These are phyloP conservation scores for Calyptommatus sinebrachiatus DNA, from an alignment of 2,113 vertebrate genomes.

Conservation along the genomic window DNA sequence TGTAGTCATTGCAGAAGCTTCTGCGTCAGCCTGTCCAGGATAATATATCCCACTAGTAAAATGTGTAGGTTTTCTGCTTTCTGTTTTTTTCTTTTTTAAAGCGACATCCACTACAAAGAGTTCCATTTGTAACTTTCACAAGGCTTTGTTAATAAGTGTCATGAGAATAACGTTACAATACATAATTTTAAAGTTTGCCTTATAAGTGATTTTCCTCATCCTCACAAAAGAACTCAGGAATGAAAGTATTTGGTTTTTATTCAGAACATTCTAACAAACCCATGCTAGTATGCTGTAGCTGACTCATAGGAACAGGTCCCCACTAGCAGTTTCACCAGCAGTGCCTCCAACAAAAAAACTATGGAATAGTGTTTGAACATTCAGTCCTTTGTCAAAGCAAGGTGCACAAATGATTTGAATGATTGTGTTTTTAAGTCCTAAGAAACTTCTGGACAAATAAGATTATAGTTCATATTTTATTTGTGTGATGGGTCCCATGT, in stretches of 20 bases:
- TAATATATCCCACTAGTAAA: background rate
- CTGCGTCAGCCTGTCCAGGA: background rate
- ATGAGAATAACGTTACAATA: background rate
- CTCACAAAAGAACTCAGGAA: background rate
- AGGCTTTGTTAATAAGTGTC: background rate
- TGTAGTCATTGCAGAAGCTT: background rate
- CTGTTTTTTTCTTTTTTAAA: background rate
- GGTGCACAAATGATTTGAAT: background rate
- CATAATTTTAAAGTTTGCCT: background rate
- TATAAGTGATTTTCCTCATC: background rate
- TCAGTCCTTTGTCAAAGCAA: background rate
- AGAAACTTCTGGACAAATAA: background rate
- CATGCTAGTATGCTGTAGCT: background rate
- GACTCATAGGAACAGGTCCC: background rate
- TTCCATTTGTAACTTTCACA: background rate
- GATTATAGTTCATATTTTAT: background rate
- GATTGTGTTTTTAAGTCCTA: background rate
- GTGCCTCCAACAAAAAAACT: background rate
- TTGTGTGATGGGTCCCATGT: background rate
- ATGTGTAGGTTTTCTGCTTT: background rate
- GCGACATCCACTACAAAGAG: background rate
- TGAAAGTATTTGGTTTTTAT: background rate
- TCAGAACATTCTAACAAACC: background rate
- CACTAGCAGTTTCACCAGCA: background rate
- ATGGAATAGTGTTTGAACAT: background rate